These are phyloP conservation scores for Elysia crispata DNA, from an alignment of 2,888 invertebrate species.

Conservation along the genomic window DNA sequence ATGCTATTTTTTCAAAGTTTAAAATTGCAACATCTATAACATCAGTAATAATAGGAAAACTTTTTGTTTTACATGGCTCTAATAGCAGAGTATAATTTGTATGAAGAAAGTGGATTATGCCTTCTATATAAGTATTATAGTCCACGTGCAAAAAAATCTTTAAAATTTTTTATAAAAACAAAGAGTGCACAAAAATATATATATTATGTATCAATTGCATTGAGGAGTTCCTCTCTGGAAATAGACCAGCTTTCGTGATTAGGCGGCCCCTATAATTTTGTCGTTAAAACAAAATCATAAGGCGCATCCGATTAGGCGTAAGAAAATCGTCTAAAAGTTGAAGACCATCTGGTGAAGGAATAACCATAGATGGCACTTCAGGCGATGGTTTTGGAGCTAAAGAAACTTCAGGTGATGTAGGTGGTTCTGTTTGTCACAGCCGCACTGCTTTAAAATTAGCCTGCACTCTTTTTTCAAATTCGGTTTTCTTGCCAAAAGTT, in stretches of 20 bases:
- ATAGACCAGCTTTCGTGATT: slow-evolving; percentile 75
- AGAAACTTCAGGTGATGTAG: slow-evolving; percentile 50
- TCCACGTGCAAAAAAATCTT: too few relatives aligned
- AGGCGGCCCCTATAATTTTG: too few relatives aligned
- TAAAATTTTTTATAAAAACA: too few relatives aligned
- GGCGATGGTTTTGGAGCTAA: slow-evolving; percentile 51
- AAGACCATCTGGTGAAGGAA: slow-evolving; percentile 72
- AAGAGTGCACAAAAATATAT: too few relatives aligned
- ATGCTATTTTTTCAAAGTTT: too few relatives aligned
- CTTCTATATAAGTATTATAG: too few relatives aligned
- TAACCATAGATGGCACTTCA: slow-evolving; percentile 60
- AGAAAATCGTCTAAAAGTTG: slow-evolving; percentile 71
- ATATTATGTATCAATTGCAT: slow-evolving; percentile 63
- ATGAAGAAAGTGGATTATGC: too few relatives aligned
- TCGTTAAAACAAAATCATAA: slow-evolving; percentile 72
- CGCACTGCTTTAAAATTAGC: slow-evolving; percentile 52
- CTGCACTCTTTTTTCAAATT: slow-evolving; percentile 69
- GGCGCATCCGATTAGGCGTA: slow-evolving; percentile 66
- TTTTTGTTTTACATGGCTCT: too few relatives aligned
- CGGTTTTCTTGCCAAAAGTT: slow-evolving; percentile 71
- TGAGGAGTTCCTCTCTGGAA: slow-evolving; percentile 69
- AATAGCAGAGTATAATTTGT: too few relatives aligned
- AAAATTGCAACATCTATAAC: too few relatives aligned
- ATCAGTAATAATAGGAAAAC: too few relatives aligned
- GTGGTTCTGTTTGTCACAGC: slow-evolving; percentile 49